Conservation (phyloP, 2,797 vertebrate genomes). For the Phoxinus dragarum region DNA sequence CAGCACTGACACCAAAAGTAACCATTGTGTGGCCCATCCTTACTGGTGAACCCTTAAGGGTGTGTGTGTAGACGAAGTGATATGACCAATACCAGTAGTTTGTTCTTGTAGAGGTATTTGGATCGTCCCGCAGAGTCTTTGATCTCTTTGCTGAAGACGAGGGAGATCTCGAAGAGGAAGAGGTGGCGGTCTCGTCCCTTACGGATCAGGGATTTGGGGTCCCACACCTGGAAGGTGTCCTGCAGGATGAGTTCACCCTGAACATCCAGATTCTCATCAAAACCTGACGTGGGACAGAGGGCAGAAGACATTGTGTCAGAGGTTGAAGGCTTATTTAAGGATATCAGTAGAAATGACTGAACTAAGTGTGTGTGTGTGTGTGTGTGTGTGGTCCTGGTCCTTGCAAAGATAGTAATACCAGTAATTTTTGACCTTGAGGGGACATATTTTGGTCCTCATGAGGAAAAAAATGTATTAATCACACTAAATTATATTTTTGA, state of each 20-base stretch:
- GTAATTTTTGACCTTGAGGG: no score
- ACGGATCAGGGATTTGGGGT: constrained; percentile 95
- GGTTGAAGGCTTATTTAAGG: not conserved
- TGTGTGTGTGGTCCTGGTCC: not conserved
- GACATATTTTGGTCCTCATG: no score
- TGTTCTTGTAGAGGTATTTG: constrained; percentile 99
- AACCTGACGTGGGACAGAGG: constrained; percentile 78
- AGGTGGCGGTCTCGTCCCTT: constrained; percentile 96
- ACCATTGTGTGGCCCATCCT: not conserved
- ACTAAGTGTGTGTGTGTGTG: not conserved
- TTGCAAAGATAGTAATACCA: no score
- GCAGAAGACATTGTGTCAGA: not conserved
- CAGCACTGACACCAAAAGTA: not conserved
- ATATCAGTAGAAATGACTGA: not conserved
- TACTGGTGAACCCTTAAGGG: not conserved
- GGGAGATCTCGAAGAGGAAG: constrained; percentile 97
- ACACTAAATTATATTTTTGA: no score
- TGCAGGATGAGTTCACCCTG: constrained; percentile 97
- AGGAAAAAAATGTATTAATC: no score
- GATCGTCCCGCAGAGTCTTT: constrained; percentile 96
- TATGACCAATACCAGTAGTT: constrained; percentile 85
- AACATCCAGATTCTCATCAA: constrained; percentile 95
- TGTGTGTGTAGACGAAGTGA: constrained; percentile 52
- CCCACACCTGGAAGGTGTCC: constrained; percentile 99
- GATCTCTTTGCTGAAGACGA: constrained; percentile 98